Conservation (phyloP, 1,140 invertebrate genomes). For the Parapsyche elsis region DNA sequence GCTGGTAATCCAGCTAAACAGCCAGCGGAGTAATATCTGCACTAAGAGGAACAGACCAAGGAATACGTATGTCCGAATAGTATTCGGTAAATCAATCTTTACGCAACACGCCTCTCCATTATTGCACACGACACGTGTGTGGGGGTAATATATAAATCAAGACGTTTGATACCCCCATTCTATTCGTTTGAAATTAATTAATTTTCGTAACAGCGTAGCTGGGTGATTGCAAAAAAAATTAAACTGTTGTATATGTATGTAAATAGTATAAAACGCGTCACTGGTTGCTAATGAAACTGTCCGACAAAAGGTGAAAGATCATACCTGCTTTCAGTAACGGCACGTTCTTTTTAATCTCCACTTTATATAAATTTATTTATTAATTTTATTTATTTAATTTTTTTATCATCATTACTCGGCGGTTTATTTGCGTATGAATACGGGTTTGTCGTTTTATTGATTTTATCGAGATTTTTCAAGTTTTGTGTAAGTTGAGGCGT, state of each 20-base stretch:
- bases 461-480: too few relatives aligned
- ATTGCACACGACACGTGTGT: not conserved
- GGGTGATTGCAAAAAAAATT: too few relatives aligned
- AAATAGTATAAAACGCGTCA: conserved; percentile 38
- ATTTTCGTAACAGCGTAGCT: too few relatives aligned
- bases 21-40: not conserved
- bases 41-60: not conserved
- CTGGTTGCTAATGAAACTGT: conserved; percentile 42
- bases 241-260: not conserved
- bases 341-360: not conserved
- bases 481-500: too few relatives aligned
- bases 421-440: too few relatives aligned
- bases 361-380: not conserved
- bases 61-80: not conserved
- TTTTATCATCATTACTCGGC: too few relatives aligned
- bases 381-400: too few relatives aligned
- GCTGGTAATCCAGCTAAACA: not conserved
- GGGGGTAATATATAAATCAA: not conserved
- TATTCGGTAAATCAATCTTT: conserved; percentile 1
- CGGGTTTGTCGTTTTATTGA: too few relatives aligned
- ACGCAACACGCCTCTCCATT: not conserved
- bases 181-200: too few relatives aligned
- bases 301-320: conserved; percentile 31
- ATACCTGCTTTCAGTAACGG: not conserved
- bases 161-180: not conserved